These are phyloP conservation scores for Ditylenchus weischeri DNA, from an alignment of 2,888 invertebrate genomes.

Conservation along the genomic window DNA sequence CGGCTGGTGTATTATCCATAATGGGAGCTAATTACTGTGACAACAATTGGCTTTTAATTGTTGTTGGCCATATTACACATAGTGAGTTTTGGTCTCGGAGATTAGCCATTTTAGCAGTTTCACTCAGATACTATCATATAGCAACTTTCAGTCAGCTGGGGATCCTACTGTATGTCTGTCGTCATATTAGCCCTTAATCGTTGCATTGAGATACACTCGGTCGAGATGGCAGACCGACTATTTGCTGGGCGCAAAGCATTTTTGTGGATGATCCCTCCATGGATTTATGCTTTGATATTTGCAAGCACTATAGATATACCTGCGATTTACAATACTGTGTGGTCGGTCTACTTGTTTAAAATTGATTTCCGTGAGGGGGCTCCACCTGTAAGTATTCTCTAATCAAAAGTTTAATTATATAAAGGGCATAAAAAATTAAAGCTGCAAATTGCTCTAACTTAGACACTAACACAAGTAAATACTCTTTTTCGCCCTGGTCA, in stretches of 20 bases:
- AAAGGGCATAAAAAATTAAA: no score
- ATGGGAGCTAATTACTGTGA: conserved; percentile 11
- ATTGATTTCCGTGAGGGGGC: neutral
- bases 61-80: conserved; percentile 1
- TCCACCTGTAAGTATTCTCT: conserved; percentile 5
- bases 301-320: neutral
- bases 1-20: conserved; percentile 15
- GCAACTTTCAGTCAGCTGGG: conserved; percentile 6
- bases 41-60: conserved; percentile 10
- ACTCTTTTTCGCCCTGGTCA: no score
- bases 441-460: no score
- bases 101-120: no score
- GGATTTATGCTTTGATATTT: neutral
- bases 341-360: neutral
- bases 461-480: no score
- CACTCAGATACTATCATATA: no score
- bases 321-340: neutral
- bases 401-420: no score
- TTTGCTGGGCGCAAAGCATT: neutral
- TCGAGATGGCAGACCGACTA: neutral
- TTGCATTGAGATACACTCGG: neutral
- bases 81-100: neutral
- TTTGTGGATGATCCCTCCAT: neutral
- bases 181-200: conserved; percentile 4
- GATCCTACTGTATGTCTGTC: neutral